Base-by-base conservation (phyloP, 2,797 vertebrate genomes). In the Mallotus villosus region DNA sequence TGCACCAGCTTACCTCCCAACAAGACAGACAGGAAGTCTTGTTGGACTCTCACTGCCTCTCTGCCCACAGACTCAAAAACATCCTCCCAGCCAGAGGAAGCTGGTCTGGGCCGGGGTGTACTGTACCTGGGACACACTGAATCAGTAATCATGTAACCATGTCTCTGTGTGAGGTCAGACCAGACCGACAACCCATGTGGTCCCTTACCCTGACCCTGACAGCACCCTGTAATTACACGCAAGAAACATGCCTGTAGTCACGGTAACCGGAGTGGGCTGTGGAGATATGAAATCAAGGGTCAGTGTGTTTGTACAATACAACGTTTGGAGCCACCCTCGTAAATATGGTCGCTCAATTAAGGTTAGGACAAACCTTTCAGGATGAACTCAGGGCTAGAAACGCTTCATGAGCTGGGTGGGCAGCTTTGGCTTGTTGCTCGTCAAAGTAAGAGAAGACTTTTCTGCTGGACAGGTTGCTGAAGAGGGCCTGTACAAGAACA, bases 161-260 rank as follows among this genome's bases (percentile, higher is more conserved):
- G 51, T n/a, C 19, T n/a, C 51, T 53, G 51, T 19, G 17, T 53
- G 51, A 19, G 51, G 51, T 53, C 51, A 17, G 16, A 17, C 51
- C 51, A 8, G 16, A n/a, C 19, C 51, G 4, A 4, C 11, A 21
- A 64, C 65, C 58, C 21, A 27, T 69, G 67, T 65, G 68, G 70
- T 75, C 59, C 69, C 22, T 74, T n/a, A 53, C 51, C 17, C 51
- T 53, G 51, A 53, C 73, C 67, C 61, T 71, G 34, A 62, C 49
- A 68, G 62, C 74, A 76, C 64, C 16, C 60, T 67, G 62, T 76
- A 68, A 79, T 81, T 81, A 75, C 55, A 79, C 51, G 76, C 74
- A 80, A 79, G 78, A 82, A 85, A 85, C 81, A 82, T 71, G 86
- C 77, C 81, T 83, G 81, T 82, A 66, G 81, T 78, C 78, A 74